Evolutionary conservation across 2,888 invertebrate genomes (phyloP).

Genomic region (Argynnis bischoffii): DNA sequence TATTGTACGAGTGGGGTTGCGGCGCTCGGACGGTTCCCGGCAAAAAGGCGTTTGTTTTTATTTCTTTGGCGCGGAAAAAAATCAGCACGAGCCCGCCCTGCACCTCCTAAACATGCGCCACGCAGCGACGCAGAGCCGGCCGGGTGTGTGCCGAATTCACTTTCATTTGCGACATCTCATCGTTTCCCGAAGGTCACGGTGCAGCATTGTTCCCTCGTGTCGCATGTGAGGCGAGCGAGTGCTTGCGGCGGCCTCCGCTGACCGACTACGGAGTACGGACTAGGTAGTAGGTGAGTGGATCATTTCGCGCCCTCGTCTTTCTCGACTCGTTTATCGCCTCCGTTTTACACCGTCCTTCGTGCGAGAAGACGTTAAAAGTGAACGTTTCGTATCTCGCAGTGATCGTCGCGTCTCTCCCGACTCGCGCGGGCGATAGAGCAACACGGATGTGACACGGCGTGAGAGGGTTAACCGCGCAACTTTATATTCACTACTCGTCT

Average conservation of each 20-base stretch:
- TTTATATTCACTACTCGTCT: conserved; percentile 60
- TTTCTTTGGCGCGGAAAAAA: conserved; percentile 80
- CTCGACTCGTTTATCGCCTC: conserved; percentile 70
- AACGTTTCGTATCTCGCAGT: conserved; percentile 61
- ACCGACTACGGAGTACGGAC: conserved; percentile 59
- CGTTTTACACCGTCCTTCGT: conserved; percentile 71
- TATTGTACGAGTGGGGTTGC: conserved; percentile 35
- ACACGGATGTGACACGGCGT: conserved; percentile 35
- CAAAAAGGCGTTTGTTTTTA: conserved; percentile 81
- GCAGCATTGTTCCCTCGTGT: conserved; percentile 49
- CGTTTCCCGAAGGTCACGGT: conserved; percentile 80
- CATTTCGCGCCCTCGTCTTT: conserved; percentile 68
- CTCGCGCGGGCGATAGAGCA: conserved; percentile 48
- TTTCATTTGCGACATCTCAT: conserved; percentile 82
- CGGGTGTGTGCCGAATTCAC: conserved; percentile 81
- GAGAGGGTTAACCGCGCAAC: conserved; percentile 70
- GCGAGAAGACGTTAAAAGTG: conserved; percentile 57
- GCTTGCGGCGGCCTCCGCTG: conserved; percentile 72
- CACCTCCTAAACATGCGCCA: conserved; percentile 83
- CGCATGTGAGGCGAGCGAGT: conserved; percentile 57
- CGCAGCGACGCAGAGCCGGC: conserved; percentile 81
- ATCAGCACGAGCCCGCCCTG: conserved; percentile 80
- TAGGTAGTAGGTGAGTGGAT: conserved; percentile 67
- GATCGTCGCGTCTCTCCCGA: conserved; percentile 49
- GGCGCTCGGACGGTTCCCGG: conserved; percentile 65